Evolutionary conservation across 2,113 vertebrate genomes (phyloP).

Genomic region (Anoplopoma fimbria): DNA sequence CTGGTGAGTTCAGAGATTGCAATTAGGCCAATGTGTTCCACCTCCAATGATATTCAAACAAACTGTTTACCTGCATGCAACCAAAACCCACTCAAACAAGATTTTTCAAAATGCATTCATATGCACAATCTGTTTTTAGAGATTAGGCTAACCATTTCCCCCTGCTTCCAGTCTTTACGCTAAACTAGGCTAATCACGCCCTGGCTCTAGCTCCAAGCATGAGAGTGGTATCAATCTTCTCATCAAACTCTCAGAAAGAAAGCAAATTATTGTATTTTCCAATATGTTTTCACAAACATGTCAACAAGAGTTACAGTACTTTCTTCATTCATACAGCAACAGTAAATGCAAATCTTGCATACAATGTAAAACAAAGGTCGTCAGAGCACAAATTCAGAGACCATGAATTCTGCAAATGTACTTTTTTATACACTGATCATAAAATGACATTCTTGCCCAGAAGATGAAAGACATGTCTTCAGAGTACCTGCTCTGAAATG

Average conservation of each 20-base stretch:
- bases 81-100: too few species aligned
- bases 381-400: neutral
- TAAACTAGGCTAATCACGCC: constrained; percentile 13
- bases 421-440: constrained; percentile 9
- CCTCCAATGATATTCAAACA: too few species aligned
- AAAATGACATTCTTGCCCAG: neutral
- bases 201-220: neutral
- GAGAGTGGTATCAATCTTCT: neutral
- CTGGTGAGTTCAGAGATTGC: too few species aligned
- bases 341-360: neutral
- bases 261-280: neutral
- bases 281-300: neutral
- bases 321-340: constrained; percentile 1
- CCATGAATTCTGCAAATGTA: neutral
- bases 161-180: neutral
- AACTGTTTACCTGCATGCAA: too few species aligned
- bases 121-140: neutral
- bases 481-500: constrained; percentile 84
- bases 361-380: neutral
- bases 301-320: neutral
- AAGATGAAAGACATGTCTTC: constrained; percentile 45
- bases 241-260: neutral
- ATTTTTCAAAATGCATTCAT: neutral
- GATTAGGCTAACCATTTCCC: neutral
- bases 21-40: too few species aligned